Evolutionary conservation across 1,140 invertebrate species (phyloP), one percentile per base, ranked within the genome.

Genomic region (Odontomachus brunneus): DNA sequence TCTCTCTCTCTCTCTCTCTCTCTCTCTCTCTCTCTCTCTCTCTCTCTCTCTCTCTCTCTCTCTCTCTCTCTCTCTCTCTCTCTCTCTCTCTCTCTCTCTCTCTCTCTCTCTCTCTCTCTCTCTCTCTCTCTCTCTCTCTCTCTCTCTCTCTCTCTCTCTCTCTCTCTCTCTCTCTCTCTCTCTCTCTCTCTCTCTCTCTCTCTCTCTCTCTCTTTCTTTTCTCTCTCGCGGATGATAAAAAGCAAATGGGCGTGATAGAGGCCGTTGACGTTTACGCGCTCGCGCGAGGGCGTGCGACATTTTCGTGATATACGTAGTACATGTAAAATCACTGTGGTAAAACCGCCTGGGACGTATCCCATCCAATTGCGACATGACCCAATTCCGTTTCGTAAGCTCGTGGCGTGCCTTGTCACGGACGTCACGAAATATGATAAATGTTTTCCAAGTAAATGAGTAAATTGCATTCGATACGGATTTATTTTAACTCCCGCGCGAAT

Each of bases 381-480:
- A 80, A 80, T 80, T 80, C 75, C 38, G 65, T 80, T 80, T 80
- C 75, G 75, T 80, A 80, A 80, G 63, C 75, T 14, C 51, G 24
- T 80, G 75, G 75, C 65, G 75, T 71, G 75, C 75, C 75, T 71
- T 80, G 75, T 80, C 75, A 80, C 33, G 53, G 75, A 80, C 65
- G 65, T 80, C 75, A 80, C 75, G 75, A n/a, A 80, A 71, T 71
- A 80, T 80, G 75, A 80, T 80, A 71, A 80, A 80, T 80, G 75
- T 80, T 80, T 80, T 80, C 75, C 75, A 71, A 80, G 65, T 48
- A 71, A 80, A 80, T 71, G 75, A 80, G 51, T 71, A 80, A 80
- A 80, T 80, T 80, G 65, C 75, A 71, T 57, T 80, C 75, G 75
- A 80, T 59, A 48, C 33, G n/a, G 19, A 69, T 80, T 71, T 80